Base-by-base conservation (phyloP, 1,140 invertebrate genomes). In the Drosophila tropicalis region DNA sequence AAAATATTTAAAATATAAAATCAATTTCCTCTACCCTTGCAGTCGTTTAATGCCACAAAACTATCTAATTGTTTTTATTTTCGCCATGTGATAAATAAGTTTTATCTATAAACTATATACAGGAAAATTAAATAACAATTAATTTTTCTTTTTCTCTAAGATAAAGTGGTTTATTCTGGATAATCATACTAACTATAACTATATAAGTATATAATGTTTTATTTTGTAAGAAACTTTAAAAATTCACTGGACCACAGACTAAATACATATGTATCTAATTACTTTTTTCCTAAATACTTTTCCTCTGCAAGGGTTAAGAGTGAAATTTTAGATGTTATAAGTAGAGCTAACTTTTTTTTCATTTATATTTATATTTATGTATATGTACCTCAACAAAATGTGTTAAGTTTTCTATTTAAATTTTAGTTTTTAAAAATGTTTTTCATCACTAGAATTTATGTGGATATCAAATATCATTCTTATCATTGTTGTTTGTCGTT, bases 391-490 rank as follows among this genome's bases (percentile, higher is more conserved):
- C 44, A 51, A 51, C 19, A 51, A 51, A 19, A 47, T 22, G 44
- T 51, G 44, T 51, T 51, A 51, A 51, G 44, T 51, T 51, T 51
- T 51, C 44, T 51, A 51, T 51, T 51, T 51, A 51, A 51, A 39
- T 39, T 51, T 51, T 51, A 51, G 44, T 51, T 51, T 51, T 12
- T 17, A 68, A 40, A 73, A 72, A 68, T 66, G 66, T 32, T 73
- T 51, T 29, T 90, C 78, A 51, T 51, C 17, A 51, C 44, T 51
- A 81, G 84, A 89, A 81, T 87, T 90, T 84, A 84, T 63, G 69
- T 89, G 85, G 84, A 89, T 89, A 90, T 90, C 58, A 89, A 89
- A 89, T 89, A 89, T 89, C 84, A 84, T 81, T 81, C 85, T 89
- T 89, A 89, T 89, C 84, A 84, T 81, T 89, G 84, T 89, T 89